Evolutionary conservation across 2,888 invertebrate genomes (phyloP), one percentile per base, ranked within the genome.

Genomic region (Petrophora chlorosata): DNA sequence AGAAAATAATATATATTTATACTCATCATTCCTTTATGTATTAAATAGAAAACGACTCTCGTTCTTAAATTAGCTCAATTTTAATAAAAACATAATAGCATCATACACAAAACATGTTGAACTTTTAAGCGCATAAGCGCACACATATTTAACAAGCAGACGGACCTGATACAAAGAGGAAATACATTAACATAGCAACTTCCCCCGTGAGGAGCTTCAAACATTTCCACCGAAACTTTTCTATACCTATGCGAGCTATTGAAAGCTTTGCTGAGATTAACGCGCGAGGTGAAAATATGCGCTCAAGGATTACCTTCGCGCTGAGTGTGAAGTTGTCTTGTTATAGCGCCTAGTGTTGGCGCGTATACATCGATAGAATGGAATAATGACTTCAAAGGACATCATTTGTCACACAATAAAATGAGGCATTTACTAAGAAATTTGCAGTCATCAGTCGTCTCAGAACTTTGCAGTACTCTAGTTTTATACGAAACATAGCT

Each of bases 131-230:
- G 54, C 56, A 56, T 61, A 58, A 57, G 50, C 57, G 54, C 45
- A 60, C 48, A 56, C 52, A 56, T 59, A 59, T 81, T 82, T 81
- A 83, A 79, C 79, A 69, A 75, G 76, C 77, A 82, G 78, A 73
- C 76, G 76, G 70, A 72, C 75, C 73, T 74, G 75, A 82, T 82
- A 86, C 85, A 86, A 86, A 85, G 85, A 77, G 83, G 77, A 84
- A 85, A 87, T 80, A 86, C 85, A 88, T 89, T 89, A 89, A 84
- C 84, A 86, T 80, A 76, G 77, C 79, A 83, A 87, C 83, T 86
- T 82, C 71, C 64, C 70, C 73, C 70, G 70, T 73, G 77, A 70
- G 77, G 76, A 86, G 86, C 87, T 89, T 78, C 63, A 77, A 87
- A 87, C 85, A 85, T 85, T 85, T 86, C 79, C 81, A 73, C 70